Evolutionary conservation across 2,797 vertebrate genomes (phyloP), one percentile per base, ranked within the genome.

Genomic region (Cryptoprocta ferox): DNA sequence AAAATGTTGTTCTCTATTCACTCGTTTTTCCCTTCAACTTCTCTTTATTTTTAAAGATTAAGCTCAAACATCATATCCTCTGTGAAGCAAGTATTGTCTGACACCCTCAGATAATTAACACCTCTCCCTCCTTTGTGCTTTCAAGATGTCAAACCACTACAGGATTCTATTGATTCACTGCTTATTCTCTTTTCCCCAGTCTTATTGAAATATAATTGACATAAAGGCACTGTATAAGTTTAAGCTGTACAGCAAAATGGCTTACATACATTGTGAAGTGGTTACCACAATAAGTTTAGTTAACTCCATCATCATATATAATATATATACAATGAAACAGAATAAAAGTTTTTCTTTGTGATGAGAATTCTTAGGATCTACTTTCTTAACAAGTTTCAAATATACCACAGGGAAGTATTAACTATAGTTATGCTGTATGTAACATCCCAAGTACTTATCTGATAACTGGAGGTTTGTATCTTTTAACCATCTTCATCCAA

Each of bases 11-110:
- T 82, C 68, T 89, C 39, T 80, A 21, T 83, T 59, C 53, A 59
- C 32, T 76, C 90, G 66, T 71, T 91, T 90, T 37, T 18, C 45
- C 13, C 32, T 83, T 95, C 53, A 71, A 45, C 19, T 53, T 92
- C 28, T 37, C 53, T 68, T 89, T 48, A 65, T 89, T 56, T 63
- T 71, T 88, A 65, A 81, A 96, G n/a, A 93, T 86, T 61, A 66
- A 89, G 2, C 42, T 94, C 73, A 93, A 78, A 80, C 5, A 32
- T 76, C 26, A 68, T 37, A 65, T 76, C 32, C 15, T 91, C 16
- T 70, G 16, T 75, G 65, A 91, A 71, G 42, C 24, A 92, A 75
- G 19, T 28, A 53, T 80, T 81, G 45, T 80, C 87, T 89, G 39
- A 71, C 11, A 87, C 12, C 37, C 21, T 59, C 32, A 84, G 32